Evolutionary conservation across 2,113 vertebrate genomes (phyloP).

Genomic region (Stictonetta naevosa): DNA sequence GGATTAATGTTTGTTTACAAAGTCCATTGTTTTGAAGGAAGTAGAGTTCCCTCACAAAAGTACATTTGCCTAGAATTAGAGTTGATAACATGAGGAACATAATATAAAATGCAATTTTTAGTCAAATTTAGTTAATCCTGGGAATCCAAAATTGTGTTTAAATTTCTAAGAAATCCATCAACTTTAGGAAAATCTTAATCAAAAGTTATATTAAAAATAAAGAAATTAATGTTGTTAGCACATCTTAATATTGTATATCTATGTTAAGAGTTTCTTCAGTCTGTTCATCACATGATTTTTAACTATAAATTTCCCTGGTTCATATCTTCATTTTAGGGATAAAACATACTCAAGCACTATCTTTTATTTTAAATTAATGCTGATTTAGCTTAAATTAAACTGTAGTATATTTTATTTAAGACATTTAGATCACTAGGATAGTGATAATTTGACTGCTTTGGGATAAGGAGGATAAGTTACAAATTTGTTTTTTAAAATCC

Average conservation of each 20-base stretch:
- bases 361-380: neutral
- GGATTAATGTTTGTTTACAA: neutral
- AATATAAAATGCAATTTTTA: neutral
- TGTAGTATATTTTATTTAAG: neutral
- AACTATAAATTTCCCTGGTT: neutral
- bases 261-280: neutral
- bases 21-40: neutral
- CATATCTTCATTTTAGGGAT: neutral
- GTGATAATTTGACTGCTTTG: neutral
- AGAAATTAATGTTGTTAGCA: accelerated
- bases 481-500: neutral
- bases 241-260: neutral
- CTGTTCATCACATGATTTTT: neutral
- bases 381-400: neutral
- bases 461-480: neutral
- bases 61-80: neutral
- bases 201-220: neutral
- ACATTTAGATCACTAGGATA: neutral
- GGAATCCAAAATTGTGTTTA: neutral
- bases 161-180: neutral
- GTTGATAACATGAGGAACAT: neutral
- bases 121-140: neutral
- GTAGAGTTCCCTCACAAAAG: neutral
- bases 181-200: neutral
- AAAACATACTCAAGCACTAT: neutral